Evolutionary conservation across 2,888 invertebrate genomes (phyloP).

Genomic region (Ophion ellenae): DNA sequence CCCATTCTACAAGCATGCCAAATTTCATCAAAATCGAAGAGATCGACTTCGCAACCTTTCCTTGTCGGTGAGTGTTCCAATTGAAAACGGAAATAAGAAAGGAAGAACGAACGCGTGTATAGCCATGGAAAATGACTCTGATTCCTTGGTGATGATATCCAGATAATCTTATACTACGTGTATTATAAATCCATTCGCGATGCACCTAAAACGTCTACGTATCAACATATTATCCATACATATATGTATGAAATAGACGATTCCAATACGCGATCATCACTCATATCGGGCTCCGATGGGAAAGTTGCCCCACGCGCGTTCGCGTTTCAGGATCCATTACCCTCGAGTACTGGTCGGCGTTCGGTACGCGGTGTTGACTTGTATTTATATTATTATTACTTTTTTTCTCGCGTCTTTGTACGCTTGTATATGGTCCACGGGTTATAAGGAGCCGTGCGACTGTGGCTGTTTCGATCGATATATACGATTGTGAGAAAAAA

Average conservation of each 20-base stretch:
- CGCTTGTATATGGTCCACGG: conserved; percentile 18
- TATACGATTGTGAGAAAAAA: conserved; percentile 70
- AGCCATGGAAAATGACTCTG: conserved; percentile 42
- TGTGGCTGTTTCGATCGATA: conserved; percentile 69
- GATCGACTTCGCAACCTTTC: no score
- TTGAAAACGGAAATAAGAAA: no score
- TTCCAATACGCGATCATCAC: conserved; percentile 67
- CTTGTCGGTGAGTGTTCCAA: no score
- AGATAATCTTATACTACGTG: conserved; percentile 23
- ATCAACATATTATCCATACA: conserved; percentile 1
- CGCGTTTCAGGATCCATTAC: conserved; percentile 70
- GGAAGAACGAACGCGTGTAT: no score
- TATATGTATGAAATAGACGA: conserved; percentile 19
- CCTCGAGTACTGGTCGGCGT: conserved; percentile 48
- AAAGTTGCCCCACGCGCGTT: conserved; percentile 63
- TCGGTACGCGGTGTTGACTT: conserved; percentile 25
- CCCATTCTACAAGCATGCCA: no score
- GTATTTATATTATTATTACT: conserved; percentile 23
- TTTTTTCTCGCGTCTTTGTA: conserved; percentile 14
- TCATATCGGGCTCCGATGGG: conserved; percentile 69
- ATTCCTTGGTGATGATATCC: conserved; percentile 22
- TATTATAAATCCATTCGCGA: conserved; percentile 10
- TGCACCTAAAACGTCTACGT: not conserved
- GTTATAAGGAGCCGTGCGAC: conserved; percentile 17
- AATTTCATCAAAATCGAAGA: no score